phyloP scores from a whole-genome alignment of 2,113 vertebrate species.

The Nyctibius bracteatus region DNA sequence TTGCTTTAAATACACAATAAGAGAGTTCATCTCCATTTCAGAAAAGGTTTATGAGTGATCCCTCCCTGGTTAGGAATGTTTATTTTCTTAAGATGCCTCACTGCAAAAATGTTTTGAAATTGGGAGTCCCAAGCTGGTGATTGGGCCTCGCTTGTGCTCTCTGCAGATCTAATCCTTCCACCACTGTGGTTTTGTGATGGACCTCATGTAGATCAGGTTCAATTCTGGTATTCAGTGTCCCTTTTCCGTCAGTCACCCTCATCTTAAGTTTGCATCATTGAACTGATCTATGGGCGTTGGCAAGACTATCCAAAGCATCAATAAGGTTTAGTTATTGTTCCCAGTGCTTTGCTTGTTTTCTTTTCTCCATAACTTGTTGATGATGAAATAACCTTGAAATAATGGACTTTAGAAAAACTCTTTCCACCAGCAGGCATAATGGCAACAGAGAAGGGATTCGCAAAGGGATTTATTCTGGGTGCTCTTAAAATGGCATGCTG shows the following conservation, averaged over 20 bases:
- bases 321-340: background rate
- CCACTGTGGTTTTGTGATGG: background rate
- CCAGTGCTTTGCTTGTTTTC: background rate
- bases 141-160: fast-evolving
- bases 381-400: background rate
- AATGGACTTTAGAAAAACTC: background rate
- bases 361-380: background rate
- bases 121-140: background rate
- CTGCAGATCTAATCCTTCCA: background rate
- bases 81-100: constrained; percentile 14
- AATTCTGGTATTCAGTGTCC: background rate
- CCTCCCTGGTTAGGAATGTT: background rate
- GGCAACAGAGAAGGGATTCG: background rate
- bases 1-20: constrained; percentile 54
- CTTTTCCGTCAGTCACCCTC: background rate
- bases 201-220: background rate
- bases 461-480: background rate
- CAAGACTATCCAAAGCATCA: background rate
- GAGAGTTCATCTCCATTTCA: constrained; percentile 45
- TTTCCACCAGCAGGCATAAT: background rate
- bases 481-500: background rate
- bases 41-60: constrained; percentile 34
- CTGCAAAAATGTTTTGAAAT: constrained; percentile 35
- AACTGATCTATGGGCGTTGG: background rate
- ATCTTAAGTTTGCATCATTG: background rate